These are phyloP conservation scores for Euspilapteryx auroguttella DNA, from an alignment of 2,888 invertebrate species.

Conservation along the genomic window DNA sequence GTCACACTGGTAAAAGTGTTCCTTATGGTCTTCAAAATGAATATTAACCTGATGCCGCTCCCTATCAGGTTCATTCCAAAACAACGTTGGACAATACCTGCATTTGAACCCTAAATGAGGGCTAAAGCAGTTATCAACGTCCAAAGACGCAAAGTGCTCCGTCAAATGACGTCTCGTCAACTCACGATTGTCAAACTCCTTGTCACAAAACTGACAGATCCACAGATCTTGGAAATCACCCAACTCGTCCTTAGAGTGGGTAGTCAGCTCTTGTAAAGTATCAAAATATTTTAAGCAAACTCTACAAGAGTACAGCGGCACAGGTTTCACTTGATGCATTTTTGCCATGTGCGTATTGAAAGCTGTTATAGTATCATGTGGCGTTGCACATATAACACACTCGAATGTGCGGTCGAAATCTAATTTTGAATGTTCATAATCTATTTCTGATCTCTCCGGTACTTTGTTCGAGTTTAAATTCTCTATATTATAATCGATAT, in stretches of 20 bases:
- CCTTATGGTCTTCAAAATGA: constrained; percentile 28
- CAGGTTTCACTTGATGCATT: constrained; percentile 31
- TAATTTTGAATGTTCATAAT: constrained; percentile 19
- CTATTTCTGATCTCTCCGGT: constrained; percentile 24
- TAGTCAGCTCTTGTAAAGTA: constrained; percentile 23
- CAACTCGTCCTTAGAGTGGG: constrained; percentile 26
- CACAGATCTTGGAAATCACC: constrained; percentile 43
- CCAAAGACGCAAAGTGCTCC: constrained; percentile 29
- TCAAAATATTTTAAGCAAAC: constrained; percentile 40
- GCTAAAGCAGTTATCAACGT: constrained; percentile 44
- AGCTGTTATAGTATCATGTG: constrained; percentile 15
- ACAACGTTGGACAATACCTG: constrained; percentile 41
- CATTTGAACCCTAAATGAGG: constrained; percentile 54
- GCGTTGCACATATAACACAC: constrained; percentile 31
- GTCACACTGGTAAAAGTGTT: constrained; percentile 40
- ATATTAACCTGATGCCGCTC: constrained; percentile 38
- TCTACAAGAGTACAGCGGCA: constrained; percentile 34
- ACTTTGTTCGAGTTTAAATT: constrained; percentile 24
- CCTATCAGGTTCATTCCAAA: constrained; percentile 53
- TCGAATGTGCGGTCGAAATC: constrained; percentile 17
- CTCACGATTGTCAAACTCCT: constrained; percentile 39
- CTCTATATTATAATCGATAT: constrained; percentile 21
- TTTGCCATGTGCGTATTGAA: constrained; percentile 33
- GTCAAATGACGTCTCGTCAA: constrained; percentile 29
- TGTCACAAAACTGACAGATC: constrained; percentile 55